Percentiles rank a stretch among this genome's conserved stretches.
phyloP scores from a whole-genome alignment of 2,113 vertebrate species.

The Hyperopisus bebe region DNA sequence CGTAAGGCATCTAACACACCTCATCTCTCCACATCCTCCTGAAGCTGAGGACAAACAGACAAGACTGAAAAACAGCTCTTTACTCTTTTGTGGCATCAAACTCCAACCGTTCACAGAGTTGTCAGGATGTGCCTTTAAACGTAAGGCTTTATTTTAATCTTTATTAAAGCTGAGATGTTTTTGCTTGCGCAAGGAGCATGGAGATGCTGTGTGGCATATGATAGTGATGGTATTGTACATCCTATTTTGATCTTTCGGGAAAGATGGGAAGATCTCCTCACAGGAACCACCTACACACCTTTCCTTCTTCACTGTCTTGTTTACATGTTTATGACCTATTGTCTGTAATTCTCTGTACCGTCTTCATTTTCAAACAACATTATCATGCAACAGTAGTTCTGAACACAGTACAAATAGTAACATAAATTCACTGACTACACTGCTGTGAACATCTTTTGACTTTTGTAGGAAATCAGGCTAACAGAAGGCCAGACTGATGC shows the following conservation, averaged over 20 bases:
- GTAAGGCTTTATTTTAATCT: neutral
- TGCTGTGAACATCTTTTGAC: neutral
- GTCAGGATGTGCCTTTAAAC: neutral
- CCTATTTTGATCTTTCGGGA: neutral
- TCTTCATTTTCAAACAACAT: neutral
- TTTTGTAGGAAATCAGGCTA: neutral
- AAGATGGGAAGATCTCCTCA: neutral
- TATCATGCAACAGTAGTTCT: neutral
- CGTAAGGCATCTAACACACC: neutral
- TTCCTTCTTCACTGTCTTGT: neutral
- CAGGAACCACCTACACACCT: neutral
- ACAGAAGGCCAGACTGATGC: neutral
- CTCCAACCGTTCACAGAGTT: neutral
- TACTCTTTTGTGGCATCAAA: neutral
- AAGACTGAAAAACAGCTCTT: neutral
- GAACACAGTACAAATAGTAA: neutral
- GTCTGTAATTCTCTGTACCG: neutral
- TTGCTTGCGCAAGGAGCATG: neutral
- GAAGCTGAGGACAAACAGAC: neutral
- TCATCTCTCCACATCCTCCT: neutral
- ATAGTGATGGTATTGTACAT: neutral
- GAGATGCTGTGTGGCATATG: neutral
- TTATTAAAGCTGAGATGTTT: neutral
- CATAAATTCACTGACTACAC: neutral
- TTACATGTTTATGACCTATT: neutral